Evolutionary conservation across 2,113 vertebrate species (phyloP).

Genomic region (Porphyrio hochstetteri): DNA sequence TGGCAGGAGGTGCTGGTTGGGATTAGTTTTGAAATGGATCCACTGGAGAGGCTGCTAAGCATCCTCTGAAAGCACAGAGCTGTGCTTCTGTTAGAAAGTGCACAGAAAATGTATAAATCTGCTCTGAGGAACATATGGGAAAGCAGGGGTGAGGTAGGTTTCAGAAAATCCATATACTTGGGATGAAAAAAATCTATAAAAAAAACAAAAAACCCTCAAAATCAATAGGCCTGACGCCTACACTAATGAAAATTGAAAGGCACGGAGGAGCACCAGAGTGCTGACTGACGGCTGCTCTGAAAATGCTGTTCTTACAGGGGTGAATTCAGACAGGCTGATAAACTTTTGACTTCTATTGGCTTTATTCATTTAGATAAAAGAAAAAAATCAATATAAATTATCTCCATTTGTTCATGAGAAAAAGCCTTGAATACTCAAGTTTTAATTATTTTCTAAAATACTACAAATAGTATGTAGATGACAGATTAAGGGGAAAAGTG

Average conservation of each 20-base stretch:
- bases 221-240: background rate
- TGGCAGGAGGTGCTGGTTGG: background rate
- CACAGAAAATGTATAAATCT: background rate
- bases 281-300: background rate
- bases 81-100: background rate
- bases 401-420: background rate
- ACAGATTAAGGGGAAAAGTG: background rate
- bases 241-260: conserved; percentile 19
- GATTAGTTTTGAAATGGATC: background rate
- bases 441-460: background rate
- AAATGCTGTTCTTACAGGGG: background rate
- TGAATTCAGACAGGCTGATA: background rate
- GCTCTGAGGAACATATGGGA: background rate
- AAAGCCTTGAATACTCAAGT: background rate
- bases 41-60: background rate
- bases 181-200: background rate
- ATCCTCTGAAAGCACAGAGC: background rate
- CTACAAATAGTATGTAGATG: background rate
- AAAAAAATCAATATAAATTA: background rate
- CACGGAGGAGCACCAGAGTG: background rate
- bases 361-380: background rate
- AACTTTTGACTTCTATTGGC: background rate
- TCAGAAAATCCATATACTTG: background rate
- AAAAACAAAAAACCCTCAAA: background rate
- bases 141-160: background rate